Conservation (phyloP, 2,888 invertebrate genomes). For the Andricus quercusramuli region DNA sequence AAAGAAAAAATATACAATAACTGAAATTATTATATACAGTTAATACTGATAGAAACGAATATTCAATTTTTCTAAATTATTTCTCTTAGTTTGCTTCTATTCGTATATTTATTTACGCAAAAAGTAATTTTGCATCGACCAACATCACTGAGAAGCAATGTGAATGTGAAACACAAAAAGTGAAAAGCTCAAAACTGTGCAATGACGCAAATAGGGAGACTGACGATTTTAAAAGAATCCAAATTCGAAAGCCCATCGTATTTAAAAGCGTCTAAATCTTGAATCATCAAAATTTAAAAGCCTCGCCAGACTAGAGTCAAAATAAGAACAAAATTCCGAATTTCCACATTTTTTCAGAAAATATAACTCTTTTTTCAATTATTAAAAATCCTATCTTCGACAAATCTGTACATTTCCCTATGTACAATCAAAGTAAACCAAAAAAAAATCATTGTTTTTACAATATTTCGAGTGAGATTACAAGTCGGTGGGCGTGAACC, state of each 20-base stretch:
- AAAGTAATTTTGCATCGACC: no score
- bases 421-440: neutral
- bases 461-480: constrained; percentile 20
- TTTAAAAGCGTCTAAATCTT: neutral
- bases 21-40: no score
- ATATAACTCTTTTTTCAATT: neutral
- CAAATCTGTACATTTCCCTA: neutral
- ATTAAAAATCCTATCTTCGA: neutral
- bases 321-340: neutral
- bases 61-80: no score
- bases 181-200: neutral
- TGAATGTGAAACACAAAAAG: neutral
- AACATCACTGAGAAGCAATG: no score
- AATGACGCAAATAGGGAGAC: neutral
- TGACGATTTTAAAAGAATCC: neutral
- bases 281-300: neutral
- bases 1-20: no score
- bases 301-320: neutral
- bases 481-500: constrained; percentile 4
- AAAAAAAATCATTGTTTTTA: neutral
- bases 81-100: no score
- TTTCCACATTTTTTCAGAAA: neutral
- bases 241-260: neutral
- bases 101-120: no score
- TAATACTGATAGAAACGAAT: no score